Conservation (phyloP, 2,888 invertebrate species). For the Amphipyra tragopoginis region DNA sequence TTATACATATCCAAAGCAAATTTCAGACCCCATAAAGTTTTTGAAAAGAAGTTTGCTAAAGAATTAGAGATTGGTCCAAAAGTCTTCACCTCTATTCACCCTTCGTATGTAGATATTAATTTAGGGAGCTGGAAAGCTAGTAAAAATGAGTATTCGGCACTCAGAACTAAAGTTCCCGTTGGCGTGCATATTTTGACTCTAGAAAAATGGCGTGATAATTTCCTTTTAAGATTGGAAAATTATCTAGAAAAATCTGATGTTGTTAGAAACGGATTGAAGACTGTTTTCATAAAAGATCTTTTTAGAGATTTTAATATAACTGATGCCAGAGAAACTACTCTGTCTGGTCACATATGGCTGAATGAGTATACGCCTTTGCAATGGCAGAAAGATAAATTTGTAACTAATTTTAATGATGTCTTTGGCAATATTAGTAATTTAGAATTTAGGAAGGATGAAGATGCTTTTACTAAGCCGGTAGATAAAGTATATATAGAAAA, state of each 20-base stretch:
- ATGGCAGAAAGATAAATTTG: constrained; percentile 83
- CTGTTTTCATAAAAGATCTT: constrained; percentile 89
- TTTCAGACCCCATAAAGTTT: constrained; percentile 71
- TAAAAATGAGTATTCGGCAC: constrained; percentile 78
- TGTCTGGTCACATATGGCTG: constrained; percentile 92
- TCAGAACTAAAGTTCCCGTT: constrained; percentile 90
- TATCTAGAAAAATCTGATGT: constrained; percentile 92
- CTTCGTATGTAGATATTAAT: constrained; percentile 28
- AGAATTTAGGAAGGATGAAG: constrained; percentile 54
- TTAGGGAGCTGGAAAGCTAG: constrained; percentile 77
- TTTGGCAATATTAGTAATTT: constrained; percentile 59
- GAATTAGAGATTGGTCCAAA: constrained; percentile 71
- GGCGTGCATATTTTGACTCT: constrained; percentile 94
- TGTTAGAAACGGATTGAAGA: constrained; percentile 86
- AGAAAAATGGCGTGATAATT: constrained; percentile 92
- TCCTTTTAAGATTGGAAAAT: constrained; percentile 94
- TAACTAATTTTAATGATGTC: constrained; percentile 69
- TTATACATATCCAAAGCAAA: constrained; percentile 73
- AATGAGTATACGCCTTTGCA: constrained; percentile 85
- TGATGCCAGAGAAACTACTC: constrained; percentile 90
- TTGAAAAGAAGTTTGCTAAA: constrained; percentile 80
- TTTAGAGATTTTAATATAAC: constrained; percentile 89
- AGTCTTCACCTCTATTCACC: constrained; percentile 57
- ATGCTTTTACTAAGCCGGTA: constrained; percentile 1
- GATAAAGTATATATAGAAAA: constrained; percentile 62